Base-by-base conservation (phyloP, 2,888 invertebrate species). In the Parnassius smintheus region DNA sequence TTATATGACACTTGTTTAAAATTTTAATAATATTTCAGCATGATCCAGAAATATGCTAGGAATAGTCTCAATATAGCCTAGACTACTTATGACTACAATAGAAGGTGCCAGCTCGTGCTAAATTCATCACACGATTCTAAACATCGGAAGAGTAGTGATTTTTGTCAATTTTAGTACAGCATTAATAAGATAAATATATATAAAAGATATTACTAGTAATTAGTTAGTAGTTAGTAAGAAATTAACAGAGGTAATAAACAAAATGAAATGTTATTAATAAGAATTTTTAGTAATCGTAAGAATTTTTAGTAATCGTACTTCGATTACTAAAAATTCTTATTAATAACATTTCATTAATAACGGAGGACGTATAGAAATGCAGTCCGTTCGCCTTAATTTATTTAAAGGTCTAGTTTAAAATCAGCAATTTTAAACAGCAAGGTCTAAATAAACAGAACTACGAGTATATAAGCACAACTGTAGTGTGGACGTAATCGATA, bases 11-110 rank as follows among this genome's bases (percentile, higher is more conserved):
- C 22, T 46, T 10, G 44, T 49, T 54, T 50, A 55, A 59, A 59
- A 49, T 3, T 13, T 49, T 49, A 54, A 54, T 35, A 7, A 63
- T 51, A 51, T 51, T 56, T 59, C 59, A 18, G 11, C 55, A 45
- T 11, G 54, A 52, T 52, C 44, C 35, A 22, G 12, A 18, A 48
- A 44, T 59, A 64, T 48, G 59, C 52, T 56, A 48, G 46, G 59
- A 64, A 51, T 59, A 64, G 56, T 59, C 64, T 64, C 64, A 64
- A 64, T 59, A 59, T 56, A 59, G 42, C 52, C 46, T 56, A 52
- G 22, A 42, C 59, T 64, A 64, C 22, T 54, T 48, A 35, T 41
- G n/a, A 52, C 41, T 12, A 49, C 50, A 45, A 45, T 44, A 18
- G 44, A 51, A 25, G 22, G 58, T 44, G 54, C 41, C 13, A 42